Evolutionary conservation across 2,888 invertebrate genomes (phyloP).

Genomic region (Stenurella melanura): DNA sequence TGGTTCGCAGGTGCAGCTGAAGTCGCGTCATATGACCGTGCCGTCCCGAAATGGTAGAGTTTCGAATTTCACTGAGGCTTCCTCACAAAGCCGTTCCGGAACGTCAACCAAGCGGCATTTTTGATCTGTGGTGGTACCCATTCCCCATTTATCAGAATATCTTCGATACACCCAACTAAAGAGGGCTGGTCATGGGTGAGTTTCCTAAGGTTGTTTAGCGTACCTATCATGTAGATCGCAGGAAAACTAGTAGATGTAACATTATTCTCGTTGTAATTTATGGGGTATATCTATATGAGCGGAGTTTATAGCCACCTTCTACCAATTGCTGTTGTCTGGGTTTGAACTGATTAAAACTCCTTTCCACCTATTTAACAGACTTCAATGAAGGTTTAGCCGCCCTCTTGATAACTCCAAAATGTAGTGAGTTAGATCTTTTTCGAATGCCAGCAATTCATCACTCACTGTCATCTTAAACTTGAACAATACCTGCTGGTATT

Average conservation of each 20-base stretch:
- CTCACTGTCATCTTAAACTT: conserved; percentile 93
- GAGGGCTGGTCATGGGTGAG: conserved; percentile 83
- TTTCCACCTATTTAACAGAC: conserved; percentile 91
- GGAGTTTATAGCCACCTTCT: conserved; percentile 90
- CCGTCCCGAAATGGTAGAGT: conserved; percentile 90
- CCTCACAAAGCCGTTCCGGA: conserved; percentile 83
- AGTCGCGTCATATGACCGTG: conserved; percentile 80
- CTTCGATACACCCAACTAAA: conserved; percentile 94
- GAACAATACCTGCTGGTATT: conserved; percentile 87
- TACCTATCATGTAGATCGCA: conserved; percentile 86
- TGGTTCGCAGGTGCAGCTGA: conserved; percentile 89
- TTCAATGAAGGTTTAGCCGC: conserved; percentile 89
- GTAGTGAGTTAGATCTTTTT: conserved; percentile 88
- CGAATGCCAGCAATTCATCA: conserved; percentile 89
- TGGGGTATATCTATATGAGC: conserved; percentile 93
- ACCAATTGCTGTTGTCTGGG: conserved; percentile 91
- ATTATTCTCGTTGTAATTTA: conserved; percentile 88
- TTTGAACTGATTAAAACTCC: conserved; percentile 91
- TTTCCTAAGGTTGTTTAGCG: conserved; percentile 80
- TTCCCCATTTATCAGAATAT: conserved; percentile 90
- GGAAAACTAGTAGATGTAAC: conserved; percentile 89
- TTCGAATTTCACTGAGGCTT: conserved; percentile 87
- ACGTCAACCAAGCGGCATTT: conserved; percentile 64
- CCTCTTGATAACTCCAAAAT: conserved; percentile 89
- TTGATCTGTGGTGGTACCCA: conserved; percentile 76